Evolutionary conservation across 2,888 invertebrate genomes (phyloP).

Genomic region (Perdita meconis): DNA sequence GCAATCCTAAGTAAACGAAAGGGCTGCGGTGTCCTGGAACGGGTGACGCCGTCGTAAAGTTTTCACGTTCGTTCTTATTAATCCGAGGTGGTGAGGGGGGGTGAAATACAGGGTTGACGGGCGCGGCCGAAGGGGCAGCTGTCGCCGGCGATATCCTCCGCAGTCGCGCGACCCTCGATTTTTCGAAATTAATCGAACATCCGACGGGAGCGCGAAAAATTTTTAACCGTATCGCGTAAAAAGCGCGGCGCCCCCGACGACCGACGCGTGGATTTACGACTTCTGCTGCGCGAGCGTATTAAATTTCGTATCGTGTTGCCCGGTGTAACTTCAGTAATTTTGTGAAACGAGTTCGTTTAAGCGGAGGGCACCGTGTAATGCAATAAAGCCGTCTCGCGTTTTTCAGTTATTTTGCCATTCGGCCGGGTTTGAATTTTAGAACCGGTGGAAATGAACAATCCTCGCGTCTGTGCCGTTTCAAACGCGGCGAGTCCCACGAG

Average conservation of each 20-base stretch:
- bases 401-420: not conserved
- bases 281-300: constrained; percentile 18
- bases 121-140: constrained; percentile 19
- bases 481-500: not conserved
- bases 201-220: constrained; percentile 13
- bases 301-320: constrained; percentile 20
- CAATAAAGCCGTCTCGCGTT: constrained; percentile 5
- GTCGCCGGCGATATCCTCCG: constrained; percentile 30
- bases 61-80: constrained; percentile 60
- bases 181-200: constrained; percentile 39
- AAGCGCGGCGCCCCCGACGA: not conserved
- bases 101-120: too few relatives aligned
- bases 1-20: constrained; percentile 63
- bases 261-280: constrained; percentile 23
- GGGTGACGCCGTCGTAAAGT: constrained; percentile 52
- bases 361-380: constrained; percentile 6
- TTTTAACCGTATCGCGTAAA: constrained; percentile 31
- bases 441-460: not conserved
- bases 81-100: constrained; percentile 44
- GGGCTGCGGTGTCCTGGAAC: constrained; percentile 38
- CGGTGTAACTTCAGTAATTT: constrained; percentile 34
- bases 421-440: not conserved
- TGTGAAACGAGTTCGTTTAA: constrained; percentile 14
- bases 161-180: too few relatives aligned
- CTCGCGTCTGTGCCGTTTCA: not conserved